Evolutionary conservation across 1,140 invertebrate species (phyloP).

Genomic region (Heliconius hewitsoni): DNA sequence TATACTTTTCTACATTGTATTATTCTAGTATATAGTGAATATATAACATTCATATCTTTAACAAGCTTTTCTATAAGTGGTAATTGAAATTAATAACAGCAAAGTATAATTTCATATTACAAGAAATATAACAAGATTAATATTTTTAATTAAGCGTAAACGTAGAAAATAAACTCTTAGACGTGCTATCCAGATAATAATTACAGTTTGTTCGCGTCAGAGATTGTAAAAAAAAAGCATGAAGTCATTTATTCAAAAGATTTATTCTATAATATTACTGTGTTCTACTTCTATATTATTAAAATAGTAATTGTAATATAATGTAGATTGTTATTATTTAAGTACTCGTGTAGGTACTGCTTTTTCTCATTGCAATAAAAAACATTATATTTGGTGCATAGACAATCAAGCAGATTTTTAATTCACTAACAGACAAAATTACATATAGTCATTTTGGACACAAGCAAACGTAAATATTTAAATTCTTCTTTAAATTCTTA

Average conservation of each 20-base stretch:
- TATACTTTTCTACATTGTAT: neutral
- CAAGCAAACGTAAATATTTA: no score
- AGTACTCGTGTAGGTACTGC: neutral
- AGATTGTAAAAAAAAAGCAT: neutral
- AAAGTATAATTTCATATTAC: neutral
- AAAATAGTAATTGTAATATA: neutral
- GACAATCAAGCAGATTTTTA: no score
- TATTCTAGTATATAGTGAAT: no score
- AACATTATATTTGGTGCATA: no score
- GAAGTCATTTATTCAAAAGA: neutral
- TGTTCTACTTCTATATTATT: neutral
- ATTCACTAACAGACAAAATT: no score
- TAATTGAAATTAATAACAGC: neutral
- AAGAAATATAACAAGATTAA: neutral
- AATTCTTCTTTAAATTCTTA: no score
- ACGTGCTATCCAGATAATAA: neutral
- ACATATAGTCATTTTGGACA: no score
- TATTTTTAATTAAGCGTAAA: slow-evolving; percentile 13
- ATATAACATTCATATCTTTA: no score
- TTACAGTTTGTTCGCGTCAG: neutral
- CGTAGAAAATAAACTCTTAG: neutral
- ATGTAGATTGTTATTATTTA: neutral
- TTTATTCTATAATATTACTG: neutral
- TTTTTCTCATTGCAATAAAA: neutral
- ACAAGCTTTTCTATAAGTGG: no score